phyloP scores from a whole-genome alignment of 2,888 invertebrate genomes.

The Lamellibrachia columna region DNA sequence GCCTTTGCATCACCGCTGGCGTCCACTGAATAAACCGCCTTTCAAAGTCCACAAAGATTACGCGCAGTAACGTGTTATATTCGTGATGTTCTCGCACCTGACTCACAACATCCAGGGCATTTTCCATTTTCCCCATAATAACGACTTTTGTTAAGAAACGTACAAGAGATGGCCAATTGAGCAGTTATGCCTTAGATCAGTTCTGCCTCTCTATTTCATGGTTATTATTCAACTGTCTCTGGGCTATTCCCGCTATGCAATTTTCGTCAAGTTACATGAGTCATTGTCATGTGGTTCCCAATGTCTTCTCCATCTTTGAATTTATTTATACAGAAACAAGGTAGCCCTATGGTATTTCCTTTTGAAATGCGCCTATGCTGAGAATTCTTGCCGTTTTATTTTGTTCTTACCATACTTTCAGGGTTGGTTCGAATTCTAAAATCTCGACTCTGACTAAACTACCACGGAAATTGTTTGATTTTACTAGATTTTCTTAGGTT shows the following conservation, averaged over 20 bases:
- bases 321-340: not conserved
- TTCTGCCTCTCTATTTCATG: not conserved
- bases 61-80: not conserved
- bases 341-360: not conserved
- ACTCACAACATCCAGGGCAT: not conserved
- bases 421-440: not conserved
- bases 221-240: constrained; percentile 1
- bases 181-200: not conserved
- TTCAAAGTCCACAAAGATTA: not conserved
- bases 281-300: not conserved
- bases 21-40: not conserved
- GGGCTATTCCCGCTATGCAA: not conserved
- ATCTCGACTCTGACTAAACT: too few species aligned
- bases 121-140: not conserved
- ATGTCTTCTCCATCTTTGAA: not conserved
- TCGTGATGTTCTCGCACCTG: not conserved
- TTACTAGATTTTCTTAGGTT: too few species aligned
- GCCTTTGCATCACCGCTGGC: not conserved
- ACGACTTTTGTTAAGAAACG: not conserved
- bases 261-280: not conserved
- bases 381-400: not conserved
- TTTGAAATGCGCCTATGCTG: not conserved
- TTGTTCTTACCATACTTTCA: not conserved
- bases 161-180: not conserved
- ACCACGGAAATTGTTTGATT: too few species aligned